Conservation (phyloP, 2,888 invertebrate species). For the Ephialtes manifestator region DNA sequence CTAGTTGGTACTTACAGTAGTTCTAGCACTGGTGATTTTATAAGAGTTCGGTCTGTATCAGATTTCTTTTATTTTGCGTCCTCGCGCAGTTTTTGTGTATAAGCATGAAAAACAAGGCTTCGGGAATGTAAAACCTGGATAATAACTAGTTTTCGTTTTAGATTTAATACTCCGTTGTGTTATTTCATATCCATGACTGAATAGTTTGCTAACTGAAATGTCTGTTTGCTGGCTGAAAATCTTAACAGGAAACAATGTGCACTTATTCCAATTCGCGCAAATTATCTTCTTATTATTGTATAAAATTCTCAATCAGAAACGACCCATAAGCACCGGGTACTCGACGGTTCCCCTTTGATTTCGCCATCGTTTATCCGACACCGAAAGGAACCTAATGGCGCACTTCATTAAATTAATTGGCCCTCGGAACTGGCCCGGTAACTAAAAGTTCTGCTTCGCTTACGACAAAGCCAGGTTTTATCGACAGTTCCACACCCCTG, state of each 20-base stretch:
- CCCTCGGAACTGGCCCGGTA: slow-evolving; percentile 71
- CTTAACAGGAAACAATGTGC: neutral
- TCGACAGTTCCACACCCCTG: slow-evolving; percentile 10
- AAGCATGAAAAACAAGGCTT: too few relatives aligned
- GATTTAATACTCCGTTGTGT: neutral
- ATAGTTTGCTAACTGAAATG: neutral
- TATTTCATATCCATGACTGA: neutral
- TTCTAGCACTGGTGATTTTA: neutral
- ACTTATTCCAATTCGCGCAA: neutral
- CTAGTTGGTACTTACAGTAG: neutral
- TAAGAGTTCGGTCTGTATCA: neutral
- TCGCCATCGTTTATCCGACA: slow-evolving; percentile 74
- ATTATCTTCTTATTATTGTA: slow-evolving; percentile 31
- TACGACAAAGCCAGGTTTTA: slow-evolving; percentile 67
- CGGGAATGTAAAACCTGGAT: neutral
- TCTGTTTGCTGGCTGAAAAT: neutral
- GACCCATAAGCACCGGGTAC: slow-evolving; percentile 57
- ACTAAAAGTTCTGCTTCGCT: slow-evolving; percentile 76
- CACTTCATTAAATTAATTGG: slow-evolving; percentile 80
- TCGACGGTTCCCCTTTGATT: slow-evolving; percentile 72
- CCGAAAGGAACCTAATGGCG: slow-evolving; percentile 75
- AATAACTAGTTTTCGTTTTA: neutral
- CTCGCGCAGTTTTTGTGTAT: neutral
- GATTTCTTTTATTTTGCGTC: slow-evolving; percentile 1
- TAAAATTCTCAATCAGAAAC: slow-evolving; percentile 64